Evolutionary conservation across 2,113 vertebrate species (phyloP), one percentile per base, ranked within the genome.

Genomic region (Tyto alba): DNA sequence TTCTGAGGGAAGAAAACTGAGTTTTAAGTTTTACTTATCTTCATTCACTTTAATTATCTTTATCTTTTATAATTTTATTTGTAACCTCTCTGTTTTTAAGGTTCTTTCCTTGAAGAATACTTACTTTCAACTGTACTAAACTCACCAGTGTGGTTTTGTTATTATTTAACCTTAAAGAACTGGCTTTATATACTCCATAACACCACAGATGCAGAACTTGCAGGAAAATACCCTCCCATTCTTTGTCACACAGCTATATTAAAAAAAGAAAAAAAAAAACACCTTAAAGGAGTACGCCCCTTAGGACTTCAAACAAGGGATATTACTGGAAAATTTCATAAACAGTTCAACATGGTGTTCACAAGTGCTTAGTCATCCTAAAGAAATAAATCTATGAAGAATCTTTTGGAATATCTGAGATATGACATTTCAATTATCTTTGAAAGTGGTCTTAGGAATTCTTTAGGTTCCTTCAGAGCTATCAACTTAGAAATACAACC

Each of bases 331-430:
- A 71, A 80, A 71, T 57, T 63, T 60, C 47, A 32, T 73, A 73
- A 36, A 4, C 9, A 36, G 4, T 75, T 64, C 22, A 62, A 21
- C 56, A 36, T 0, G 0, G 4, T 21, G 3, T 43, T 89, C 36
- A 68, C 13, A 86, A 77, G 6, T 34, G 16, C 22, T 68, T 69
- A 57, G 26, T 32, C 7, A 36, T 36, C 29, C 19, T 67, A 43
- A 81, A 62, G 9, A 71, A 45, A 72, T 47, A 26, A 3, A 52
- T 9, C 10, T 40, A 40, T 48, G 16, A 85, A 45, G 8, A 59
- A 9, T 18, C 13, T 50, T 84, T 59, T 59, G n/a, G 19, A 72
- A 67, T 59, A 79, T 30, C 45, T 62, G 34, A 77, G 14, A 43
- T 41, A 38, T 0, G 16, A 63, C 32, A 79, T 86, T 89, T 72